phyloP scores from a whole-genome alignment of 2,888 invertebrate species.

The Drosophila leonis region DNA sequence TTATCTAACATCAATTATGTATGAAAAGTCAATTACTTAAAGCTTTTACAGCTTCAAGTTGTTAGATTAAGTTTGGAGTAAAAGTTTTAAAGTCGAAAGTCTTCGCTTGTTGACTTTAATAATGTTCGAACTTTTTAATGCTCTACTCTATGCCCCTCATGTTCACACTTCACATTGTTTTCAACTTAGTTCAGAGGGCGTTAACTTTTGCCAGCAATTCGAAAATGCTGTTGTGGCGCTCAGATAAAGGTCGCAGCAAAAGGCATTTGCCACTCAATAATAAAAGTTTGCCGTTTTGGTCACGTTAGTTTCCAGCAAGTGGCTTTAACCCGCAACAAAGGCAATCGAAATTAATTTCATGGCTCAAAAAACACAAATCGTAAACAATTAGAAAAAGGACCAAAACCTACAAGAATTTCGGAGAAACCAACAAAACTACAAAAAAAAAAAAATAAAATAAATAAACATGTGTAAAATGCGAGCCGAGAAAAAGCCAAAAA shows the following conservation, averaged over 20 bases:
- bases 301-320: constrained; percentile 30
- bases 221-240: constrained; percentile 6
- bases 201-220: constrained; percentile 15
- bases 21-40: background rate
- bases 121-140: background rate
- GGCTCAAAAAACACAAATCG: constrained; percentile 76
- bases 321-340: constrained; percentile 44
- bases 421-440: constrained; percentile 24
- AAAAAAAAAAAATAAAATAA: background rate
- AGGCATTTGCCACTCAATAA: constrained; percentile 43
- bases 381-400: constrained; percentile 62
- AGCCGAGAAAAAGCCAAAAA: constrained; percentile 21
- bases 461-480: constrained; percentile 24
- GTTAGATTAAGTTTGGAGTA: background rate
- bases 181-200: constrained; percentile 5
- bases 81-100: background rate
- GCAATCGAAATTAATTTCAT: constrained; percentile 79
- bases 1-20: background rate
- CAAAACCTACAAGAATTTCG: constrained; percentile 22
- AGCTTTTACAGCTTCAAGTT: background rate
- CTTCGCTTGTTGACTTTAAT: constrained; percentile 2
- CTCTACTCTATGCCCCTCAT: background rate
- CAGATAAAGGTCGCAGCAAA: constrained; percentile 44
- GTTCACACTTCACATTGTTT: constrained; percentile 7
- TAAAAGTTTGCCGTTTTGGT: constrained; percentile 25